Percentiles rank a stretch among this genome's conserved stretches.
Evolutionary conservation across 2,113 vertebrate genomes (phyloP).

Genomic region (Alces alces): DNA sequence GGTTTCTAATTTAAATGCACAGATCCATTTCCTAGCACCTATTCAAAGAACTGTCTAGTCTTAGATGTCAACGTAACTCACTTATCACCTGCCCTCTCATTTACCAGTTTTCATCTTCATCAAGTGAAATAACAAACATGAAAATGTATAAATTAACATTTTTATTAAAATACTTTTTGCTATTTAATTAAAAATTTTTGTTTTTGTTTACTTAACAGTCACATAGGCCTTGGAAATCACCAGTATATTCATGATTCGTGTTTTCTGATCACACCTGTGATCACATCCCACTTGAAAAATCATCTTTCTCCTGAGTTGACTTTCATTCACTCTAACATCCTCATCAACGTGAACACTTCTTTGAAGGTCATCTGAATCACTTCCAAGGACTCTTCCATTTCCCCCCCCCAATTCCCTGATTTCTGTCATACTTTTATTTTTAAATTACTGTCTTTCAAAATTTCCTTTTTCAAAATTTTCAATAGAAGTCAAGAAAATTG

Average conservation of each 20-base stretch:
- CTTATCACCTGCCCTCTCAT: background rate
- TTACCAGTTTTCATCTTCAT: background rate
- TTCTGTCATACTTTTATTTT: background rate
- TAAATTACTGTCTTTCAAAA: background rate
- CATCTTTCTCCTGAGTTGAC: background rate
- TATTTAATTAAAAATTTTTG: background rate
- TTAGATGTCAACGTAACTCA: background rate
- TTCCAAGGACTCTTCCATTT: background rate
- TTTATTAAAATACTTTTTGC: background rate
- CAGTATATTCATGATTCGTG: background rate
- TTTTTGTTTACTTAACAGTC: background rate
- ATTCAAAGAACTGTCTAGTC: background rate
- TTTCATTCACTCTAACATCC: background rate
- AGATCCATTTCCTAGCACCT: background rate
- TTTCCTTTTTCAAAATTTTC: background rate
- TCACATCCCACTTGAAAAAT: background rate
- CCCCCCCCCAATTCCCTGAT: background rate
- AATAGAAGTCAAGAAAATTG: background rate
- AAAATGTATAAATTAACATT: background rate
- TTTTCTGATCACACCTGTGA: background rate
- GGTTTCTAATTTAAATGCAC: background rate
- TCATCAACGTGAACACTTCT: background rate
- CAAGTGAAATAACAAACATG: background rate
- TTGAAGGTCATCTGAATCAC: background rate
- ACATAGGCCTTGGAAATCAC: background rate